Evolutionary conservation across 2,113 vertebrate genomes (phyloP).

Genomic region (Percina caprodes): DNA sequence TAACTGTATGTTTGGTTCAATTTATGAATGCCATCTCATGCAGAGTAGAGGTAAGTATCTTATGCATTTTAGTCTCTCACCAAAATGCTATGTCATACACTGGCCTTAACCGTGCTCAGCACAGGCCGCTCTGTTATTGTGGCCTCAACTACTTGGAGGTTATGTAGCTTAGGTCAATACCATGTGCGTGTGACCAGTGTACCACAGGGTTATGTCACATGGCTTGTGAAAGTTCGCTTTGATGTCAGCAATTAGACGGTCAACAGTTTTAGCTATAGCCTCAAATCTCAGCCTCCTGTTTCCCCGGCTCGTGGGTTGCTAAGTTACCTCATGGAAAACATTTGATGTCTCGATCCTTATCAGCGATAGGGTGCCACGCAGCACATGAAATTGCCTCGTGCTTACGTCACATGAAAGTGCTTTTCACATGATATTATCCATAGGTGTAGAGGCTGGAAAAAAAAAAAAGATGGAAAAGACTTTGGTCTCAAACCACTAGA

Average conservation of each 20-base stretch:
- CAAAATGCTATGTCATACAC: constrained; percentile 43
- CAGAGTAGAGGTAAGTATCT: background rate
- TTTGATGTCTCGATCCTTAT: constrained; percentile 67
- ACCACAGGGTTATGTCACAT: constrained; percentile 72
- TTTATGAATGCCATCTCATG: background rate
- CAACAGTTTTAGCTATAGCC: constrained; percentile 35
- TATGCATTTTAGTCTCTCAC: background rate
- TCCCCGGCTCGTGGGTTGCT: constrained; percentile 50
- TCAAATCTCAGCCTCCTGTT: constrained; percentile 45
- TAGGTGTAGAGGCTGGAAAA: background rate
- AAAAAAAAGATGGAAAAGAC: background rate
- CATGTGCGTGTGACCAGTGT: constrained; percentile 52
- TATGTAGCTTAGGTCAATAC: constrained; percentile 72
- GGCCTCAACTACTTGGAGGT: constrained; percentile 66
- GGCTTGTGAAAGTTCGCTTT: constrained; percentile 73
- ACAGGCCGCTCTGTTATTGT: constrained; percentile 63
- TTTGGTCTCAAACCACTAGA: background rate
- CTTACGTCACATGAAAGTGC: constrained; percentile 36
- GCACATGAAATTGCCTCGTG: constrained; percentile 10
- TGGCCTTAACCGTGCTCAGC: constrained; percentile 32
- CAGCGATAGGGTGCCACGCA: constrained; percentile 30
- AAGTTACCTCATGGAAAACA: constrained; percentile 62
- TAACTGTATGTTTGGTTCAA: background rate
- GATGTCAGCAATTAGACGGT: constrained; percentile 70
- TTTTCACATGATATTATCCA: constrained; percentile 21